Conservation (phyloP, 2,797 vertebrate species). For the Manis pentadactyla region DNA sequence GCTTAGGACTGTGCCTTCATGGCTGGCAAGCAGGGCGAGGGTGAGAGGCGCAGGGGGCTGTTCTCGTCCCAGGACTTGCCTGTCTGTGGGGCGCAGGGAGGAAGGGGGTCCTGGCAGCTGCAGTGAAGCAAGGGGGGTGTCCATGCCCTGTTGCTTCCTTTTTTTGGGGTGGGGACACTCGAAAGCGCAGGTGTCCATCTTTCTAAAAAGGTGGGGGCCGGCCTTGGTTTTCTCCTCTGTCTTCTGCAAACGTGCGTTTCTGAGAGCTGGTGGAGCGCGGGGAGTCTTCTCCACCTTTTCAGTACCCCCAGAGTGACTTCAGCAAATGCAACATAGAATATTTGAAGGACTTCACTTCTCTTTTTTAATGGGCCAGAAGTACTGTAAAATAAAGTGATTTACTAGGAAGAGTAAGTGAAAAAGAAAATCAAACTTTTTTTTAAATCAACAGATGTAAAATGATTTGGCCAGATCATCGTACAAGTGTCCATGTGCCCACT, state of each 20-base stretch:
- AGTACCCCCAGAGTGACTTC: neutral
- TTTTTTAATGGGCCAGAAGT: neutral
- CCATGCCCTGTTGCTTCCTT: neutral
- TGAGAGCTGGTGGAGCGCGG: neutral
- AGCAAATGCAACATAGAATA: neutral
- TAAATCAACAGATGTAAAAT: fast-evolving
- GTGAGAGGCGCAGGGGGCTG: neutral
- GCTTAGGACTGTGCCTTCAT: neutral
- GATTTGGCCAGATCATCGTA: neutral
- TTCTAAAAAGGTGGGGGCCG: neutral
- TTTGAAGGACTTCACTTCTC: neutral
- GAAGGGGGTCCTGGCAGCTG: too few relatives aligned
- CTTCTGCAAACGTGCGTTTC: neutral
- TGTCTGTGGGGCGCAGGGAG: neutral
- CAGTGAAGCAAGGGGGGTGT: neutral
- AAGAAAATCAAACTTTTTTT: neutral
- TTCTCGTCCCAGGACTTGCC: too few relatives aligned
- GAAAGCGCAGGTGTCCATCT: neutral
- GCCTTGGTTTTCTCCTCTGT: neutral
- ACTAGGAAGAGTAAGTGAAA: neutral
- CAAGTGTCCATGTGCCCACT: neutral
- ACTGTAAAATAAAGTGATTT: neutral
- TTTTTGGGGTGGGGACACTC: neutral
- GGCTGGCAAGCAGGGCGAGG: neutral
- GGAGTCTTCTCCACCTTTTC: neutral